Evolutionary conservation across 2,797 vertebrate genomes (phyloP), one percentile per base, ranked within the genome.

Genomic region (Coregonus suidteri): DNA sequence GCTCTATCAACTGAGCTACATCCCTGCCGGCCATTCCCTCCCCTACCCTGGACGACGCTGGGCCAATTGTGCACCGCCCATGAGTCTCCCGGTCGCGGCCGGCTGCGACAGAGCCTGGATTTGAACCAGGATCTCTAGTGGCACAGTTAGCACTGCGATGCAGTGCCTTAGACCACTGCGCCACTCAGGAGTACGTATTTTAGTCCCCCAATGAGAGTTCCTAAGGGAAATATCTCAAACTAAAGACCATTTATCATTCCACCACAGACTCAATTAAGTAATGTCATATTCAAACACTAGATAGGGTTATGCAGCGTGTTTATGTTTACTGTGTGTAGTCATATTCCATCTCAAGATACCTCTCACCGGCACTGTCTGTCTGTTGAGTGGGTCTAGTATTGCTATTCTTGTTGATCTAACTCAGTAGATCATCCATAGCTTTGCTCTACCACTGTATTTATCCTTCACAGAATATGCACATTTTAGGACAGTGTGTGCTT

Each of bases 401-500:
- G n/a, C 54, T 59, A 1, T 59, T 59, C 56, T 59, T 35, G 67
- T 18, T 69, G 67, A 69, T 35, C 67, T 41, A 41, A 35, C 7
- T 71, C 41, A 71, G 69, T 71, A 20, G n/a, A 51, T 18, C 37
- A 71, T 71, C 41, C 20, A 56, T 56, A 56, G 18, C 18, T 54
- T 54, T 15, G 4, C 5, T 18, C 4, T 18, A 56, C 53, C 16
- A 56, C 53, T 18, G 53, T 56, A 56, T 18, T 18, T 4, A 56
- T 56, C 15, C 16, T 56, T 18, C 13, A 37, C 4, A 11, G 6
- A 18, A 69, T 34, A 9, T 69, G 13, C 31, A 16, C 15, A 35
- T n/a, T 16, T 69, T 16, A 66, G 30, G 6, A 41, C 3, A 9
- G 66, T 54, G 53, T 54, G 18, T 37, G 7, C 18, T 7, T 70